These are phyloP conservation scores for Rhadina sibilatrix DNA, from an alignment of 2,113 vertebrate genomes.

Conservation along the genomic window DNA sequence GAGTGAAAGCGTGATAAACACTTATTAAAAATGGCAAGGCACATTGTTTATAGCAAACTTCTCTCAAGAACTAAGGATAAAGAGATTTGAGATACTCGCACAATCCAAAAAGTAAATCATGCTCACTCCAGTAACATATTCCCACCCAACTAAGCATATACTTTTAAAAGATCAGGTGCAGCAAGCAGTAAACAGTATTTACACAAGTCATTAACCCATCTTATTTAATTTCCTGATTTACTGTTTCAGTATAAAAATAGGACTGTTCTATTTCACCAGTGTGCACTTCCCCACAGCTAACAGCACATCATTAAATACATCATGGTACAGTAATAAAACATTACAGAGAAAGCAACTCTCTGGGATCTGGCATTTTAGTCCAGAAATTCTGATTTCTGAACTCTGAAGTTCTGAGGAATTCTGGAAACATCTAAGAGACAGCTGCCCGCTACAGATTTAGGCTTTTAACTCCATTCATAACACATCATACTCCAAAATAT, in stretches of 20 bases:
- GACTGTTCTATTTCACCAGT: neutral
- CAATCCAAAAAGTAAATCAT: neutral
- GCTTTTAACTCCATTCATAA: neutral
- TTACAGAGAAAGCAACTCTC: neutral
- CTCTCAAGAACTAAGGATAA: neutral
- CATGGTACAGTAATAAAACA: neutral
- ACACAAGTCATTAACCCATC: neutral
- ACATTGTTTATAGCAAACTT: constrained; percentile 56
- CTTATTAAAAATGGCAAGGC: constrained; percentile 61
- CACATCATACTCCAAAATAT: neutral
- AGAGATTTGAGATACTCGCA: neutral
- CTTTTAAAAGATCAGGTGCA: constrained; percentile 3
- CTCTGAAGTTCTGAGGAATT: neutral
- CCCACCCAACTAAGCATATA: neutral
- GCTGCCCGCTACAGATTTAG: neutral
- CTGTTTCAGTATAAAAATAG: neutral
- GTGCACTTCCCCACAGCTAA: neutral
- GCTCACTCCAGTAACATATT: neutral
- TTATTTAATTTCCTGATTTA: neutral
- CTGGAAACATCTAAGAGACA: neutral
- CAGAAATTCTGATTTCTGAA: neutral
- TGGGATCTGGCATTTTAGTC: neutral
- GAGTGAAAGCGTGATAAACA: constrained; percentile 75
- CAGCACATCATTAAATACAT: neutral
- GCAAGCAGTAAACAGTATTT: neutral